Evolutionary conservation across 1,140 invertebrate genomes (phyloP).

Genomic region (Hycleus cichorii): DNA sequence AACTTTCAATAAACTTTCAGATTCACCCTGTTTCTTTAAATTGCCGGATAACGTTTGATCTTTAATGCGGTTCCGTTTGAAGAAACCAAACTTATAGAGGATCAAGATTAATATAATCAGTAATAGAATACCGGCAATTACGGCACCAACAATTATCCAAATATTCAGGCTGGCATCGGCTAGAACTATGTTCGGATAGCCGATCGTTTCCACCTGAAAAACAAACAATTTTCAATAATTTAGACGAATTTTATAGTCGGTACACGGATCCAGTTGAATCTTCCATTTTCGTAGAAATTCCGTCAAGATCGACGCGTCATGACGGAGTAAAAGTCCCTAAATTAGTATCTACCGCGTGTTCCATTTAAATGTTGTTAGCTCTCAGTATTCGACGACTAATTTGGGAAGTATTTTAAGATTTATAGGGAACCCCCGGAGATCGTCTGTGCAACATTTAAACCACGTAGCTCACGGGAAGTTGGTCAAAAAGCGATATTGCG

Average conservation of each 20-base stretch:
- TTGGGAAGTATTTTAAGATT: too few relatives aligned
- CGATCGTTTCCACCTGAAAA: constrained; percentile 68
- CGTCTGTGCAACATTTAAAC: too few relatives aligned
- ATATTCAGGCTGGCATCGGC: constrained; percentile 60
- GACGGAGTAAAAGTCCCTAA: too few relatives aligned
- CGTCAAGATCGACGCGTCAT: too few relatives aligned
- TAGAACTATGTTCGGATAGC: constrained; percentile 66
- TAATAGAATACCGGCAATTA: constrained; percentile 70
- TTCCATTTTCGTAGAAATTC: too few relatives aligned
- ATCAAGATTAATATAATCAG: constrained; percentile 68
- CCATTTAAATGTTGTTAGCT: too few relatives aligned
- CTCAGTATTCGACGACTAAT: too few relatives aligned
- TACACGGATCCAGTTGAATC: too few relatives aligned
- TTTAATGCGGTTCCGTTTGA: constrained; percentile 68
- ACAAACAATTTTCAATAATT: constrained; percentile 9
- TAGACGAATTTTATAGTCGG: not conserved
- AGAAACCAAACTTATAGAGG: constrained; percentile 83
- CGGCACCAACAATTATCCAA: constrained; percentile 77
- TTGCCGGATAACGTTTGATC: constrained; percentile 77
- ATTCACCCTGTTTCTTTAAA: constrained; percentile 58
- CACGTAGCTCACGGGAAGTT: too few relatives aligned
- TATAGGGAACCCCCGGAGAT: too few relatives aligned
- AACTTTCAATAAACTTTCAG: constrained; percentile 22
- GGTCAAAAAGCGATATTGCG: too few relatives aligned
- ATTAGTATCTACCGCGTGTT: too few relatives aligned